A percentile compares a stretch with the other conserved stretches of the same genome.
Conservation (phyloP, 2,113 vertebrate genomes). For the Capricornis sumatraensis region DNA sequence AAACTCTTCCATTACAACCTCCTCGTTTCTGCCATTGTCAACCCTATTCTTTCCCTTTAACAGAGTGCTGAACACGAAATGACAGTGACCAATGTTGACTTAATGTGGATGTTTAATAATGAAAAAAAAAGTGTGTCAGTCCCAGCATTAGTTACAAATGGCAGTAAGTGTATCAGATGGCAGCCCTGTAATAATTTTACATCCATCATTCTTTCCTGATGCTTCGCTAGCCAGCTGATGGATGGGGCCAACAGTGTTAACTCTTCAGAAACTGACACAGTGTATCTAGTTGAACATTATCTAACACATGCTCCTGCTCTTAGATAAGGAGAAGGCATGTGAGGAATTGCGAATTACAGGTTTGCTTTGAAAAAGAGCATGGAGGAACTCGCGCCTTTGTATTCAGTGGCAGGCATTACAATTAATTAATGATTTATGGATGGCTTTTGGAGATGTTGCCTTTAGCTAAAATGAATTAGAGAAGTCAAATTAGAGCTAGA, state of each 20-base stretch:
- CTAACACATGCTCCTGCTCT: constrained; percentile 49
- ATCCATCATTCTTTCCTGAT: constrained; percentile 81
- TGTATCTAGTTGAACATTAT: constrained; percentile 49
- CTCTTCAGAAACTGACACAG: constrained; percentile 68
- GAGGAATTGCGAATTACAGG: constrained; percentile 43
- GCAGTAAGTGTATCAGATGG: constrained; percentile 80
- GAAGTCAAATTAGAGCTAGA: neutral
- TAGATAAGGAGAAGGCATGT: constrained; percentile 30
- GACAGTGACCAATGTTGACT: constrained; percentile 86
- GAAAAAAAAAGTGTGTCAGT: constrained; percentile 79
- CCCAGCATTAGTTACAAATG: constrained; percentile 83
- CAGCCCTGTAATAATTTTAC: constrained; percentile 85
- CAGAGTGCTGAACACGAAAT: constrained; percentile 71
- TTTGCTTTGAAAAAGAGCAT: neutral
- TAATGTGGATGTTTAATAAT: constrained; percentile 87
- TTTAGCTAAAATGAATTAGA: constrained; percentile 32
- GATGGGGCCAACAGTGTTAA: constrained; percentile 77
- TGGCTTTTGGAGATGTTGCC: constrained; percentile 13
- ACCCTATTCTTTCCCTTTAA: constrained; percentile 59
- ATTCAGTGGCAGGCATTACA: neutral
- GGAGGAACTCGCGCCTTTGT: neutral
- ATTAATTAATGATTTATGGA: neutral
- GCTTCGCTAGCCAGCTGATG: constrained; percentile 79
- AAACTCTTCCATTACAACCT: constrained; percentile 26
- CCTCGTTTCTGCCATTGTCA: constrained; percentile 13